These are phyloP conservation scores for Napeogenes inachia DNA, from an alignment of 2,888 invertebrate genomes.

Conservation along the genomic window DNA sequence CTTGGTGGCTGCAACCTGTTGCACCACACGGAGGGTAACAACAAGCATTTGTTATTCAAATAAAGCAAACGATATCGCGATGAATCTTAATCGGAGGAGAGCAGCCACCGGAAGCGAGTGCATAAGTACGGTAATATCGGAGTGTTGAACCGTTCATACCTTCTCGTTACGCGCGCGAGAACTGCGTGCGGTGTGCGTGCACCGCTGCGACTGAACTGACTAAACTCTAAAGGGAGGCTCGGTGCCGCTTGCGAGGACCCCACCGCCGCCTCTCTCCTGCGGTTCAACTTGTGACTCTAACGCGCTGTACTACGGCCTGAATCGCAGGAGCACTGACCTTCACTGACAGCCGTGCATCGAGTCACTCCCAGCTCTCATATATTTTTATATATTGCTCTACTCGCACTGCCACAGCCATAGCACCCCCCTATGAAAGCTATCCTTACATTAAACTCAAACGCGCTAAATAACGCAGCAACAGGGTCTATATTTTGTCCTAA, in stretches of 20 bases:
- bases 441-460: constrained; percentile 5
- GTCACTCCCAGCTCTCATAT: constrained; percentile 48
- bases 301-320: constrained; percentile 65
- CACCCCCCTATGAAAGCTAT: constrained; percentile 28
- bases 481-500: no score
- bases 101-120: constrained; percentile 69
- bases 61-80: constrained; percentile 34
- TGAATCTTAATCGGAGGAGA: constrained; percentile 46
- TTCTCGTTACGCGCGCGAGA: constrained; percentile 76
- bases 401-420: constrained; percentile 33
- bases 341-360: constrained; percentile 41
- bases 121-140: constrained; percentile 43
- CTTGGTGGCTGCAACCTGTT: constrained; percentile 18
- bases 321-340: constrained; percentile 72
- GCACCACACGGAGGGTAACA: constrained; percentile 7
- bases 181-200: constrained; percentile 78
- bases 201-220: constrained; percentile 72
- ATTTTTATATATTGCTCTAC: constrained; percentile 50
- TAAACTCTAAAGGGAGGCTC: constrained; percentile 49
- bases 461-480: background rate
- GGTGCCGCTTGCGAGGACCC: constrained; percentile 55
- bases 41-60: constrained; percentile 16
- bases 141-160: constrained; percentile 53
- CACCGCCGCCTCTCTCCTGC: constrained; percentile 67
- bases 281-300: constrained; percentile 65